Evolutionary conservation across 2,888 invertebrate species (phyloP).

Genomic region (Calameuta filiformis): DNA sequence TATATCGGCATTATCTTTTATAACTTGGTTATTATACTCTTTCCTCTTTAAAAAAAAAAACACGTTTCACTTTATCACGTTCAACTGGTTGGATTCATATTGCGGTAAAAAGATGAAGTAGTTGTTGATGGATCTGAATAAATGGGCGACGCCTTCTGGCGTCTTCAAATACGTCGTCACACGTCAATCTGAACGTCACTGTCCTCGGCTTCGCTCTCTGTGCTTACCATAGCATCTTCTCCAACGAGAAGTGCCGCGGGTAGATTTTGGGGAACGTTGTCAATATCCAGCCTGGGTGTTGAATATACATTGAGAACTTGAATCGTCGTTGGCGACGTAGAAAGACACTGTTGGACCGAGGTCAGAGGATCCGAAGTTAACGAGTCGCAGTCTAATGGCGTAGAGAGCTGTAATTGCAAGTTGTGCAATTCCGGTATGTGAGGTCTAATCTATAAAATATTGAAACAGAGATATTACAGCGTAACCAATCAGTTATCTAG

Average conservation of each 20-base stretch:
- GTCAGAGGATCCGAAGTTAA: constrained; percentile 53
- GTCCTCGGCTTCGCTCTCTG: constrained; percentile 65
- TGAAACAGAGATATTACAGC: background rate
- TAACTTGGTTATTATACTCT: too few relatives aligned
- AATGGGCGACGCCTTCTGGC: background rate
- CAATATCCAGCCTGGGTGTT: constrained; percentile 61
- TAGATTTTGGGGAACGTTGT: constrained; percentile 63
- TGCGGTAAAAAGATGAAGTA: too few relatives aligned
- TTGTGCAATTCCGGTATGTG: constrained; percentile 76
- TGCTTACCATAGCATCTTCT: constrained; percentile 64
- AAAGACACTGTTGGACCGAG: constrained; percentile 60
- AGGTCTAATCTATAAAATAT: constrained; percentile 71
- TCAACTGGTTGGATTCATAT: too few relatives aligned
- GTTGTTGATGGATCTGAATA: too few relatives aligned
- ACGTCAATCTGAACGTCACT: constrained; percentile 66
- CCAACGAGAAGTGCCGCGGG: constrained; percentile 65
- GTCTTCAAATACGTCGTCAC: constrained; percentile 46
- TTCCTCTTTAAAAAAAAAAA: too few relatives aligned
- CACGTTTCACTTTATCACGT: too few relatives aligned
- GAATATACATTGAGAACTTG: constrained; percentile 65
- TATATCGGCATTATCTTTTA: background rate
- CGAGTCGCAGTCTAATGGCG: constrained; percentile 58
- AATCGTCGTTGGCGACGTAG: constrained; percentile 61
- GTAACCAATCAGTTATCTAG: too few relatives aligned
- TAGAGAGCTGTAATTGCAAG: constrained; percentile 68